A percentile compares a stretch with the other conserved stretches of the same genome.
Evolutionary conservation across 2,888 invertebrate genomes (phyloP).

Genomic region (Morpho achilles): DNA sequence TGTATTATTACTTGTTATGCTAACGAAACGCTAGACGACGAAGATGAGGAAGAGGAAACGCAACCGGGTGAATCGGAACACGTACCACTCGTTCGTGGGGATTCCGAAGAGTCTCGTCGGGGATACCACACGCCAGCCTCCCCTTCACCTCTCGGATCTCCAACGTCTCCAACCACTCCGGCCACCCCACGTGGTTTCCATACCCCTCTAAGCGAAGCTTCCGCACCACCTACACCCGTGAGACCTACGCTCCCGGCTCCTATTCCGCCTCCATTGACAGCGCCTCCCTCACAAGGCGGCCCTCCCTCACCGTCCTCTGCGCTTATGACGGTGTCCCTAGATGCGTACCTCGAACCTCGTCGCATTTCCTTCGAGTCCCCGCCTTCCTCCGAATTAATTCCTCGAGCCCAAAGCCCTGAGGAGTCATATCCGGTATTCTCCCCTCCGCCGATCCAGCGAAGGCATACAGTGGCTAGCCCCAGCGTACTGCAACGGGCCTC

Average conservation of each 20-base stretch:
- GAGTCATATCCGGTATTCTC: slow-evolving; percentile 93
- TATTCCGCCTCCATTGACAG: slow-evolving; percentile 52
- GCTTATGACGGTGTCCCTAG: slow-evolving; percentile 89
- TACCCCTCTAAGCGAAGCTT: slow-evolving; percentile 85
- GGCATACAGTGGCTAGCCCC: slow-evolving; percentile 76
- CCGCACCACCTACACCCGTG: slow-evolving; percentile 67
- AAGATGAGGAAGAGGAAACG: slow-evolving; percentile 54
- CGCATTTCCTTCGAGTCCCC: slow-evolving; percentile 90
- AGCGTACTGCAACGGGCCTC: slow-evolving; percentile 84
- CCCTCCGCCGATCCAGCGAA: slow-evolving; percentile 87
- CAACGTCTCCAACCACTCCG: slow-evolving; percentile 48
- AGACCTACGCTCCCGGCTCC: slow-evolving; percentile 53
- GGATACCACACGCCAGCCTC: slow-evolving; percentile 75
- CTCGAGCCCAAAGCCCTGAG: slow-evolving; percentile 84
- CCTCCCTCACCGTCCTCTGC: slow-evolving; percentile 92
- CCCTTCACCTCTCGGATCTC: slow-evolving; percentile 37
- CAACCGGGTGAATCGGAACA: slow-evolving; percentile 56
- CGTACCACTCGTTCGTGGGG: slow-evolving; percentile 74
- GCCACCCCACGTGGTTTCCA: slow-evolving; percentile 83
- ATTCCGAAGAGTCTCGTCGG: slow-evolving; percentile 76
- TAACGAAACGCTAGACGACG: slow-evolving; percentile 21
- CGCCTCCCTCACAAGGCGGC: slow-evolving; percentile 47
- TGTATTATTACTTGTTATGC: slow-evolving; percentile 19
- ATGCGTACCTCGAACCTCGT: slow-evolving; percentile 91
- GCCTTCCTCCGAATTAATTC: slow-evolving; percentile 84